Percentiles rank a stretch among this genome's conserved stretches.
phyloP scores from a whole-genome alignment of 1,140 invertebrate genomes.

The Zaprionus ornatus region DNA sequence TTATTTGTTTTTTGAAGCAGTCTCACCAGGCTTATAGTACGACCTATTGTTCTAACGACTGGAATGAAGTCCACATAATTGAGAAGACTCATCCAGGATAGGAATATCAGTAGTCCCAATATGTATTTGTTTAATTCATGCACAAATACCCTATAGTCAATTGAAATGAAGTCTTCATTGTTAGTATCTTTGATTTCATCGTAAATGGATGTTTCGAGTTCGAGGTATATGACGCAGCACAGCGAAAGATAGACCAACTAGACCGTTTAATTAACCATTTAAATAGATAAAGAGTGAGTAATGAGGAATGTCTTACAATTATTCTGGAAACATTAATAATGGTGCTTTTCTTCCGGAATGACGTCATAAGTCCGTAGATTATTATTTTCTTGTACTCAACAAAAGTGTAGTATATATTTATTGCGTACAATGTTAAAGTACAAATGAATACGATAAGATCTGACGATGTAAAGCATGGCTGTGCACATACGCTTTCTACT shows the following conservation, averaged over 20 bases:
- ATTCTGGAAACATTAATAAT: background rate
- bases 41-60: constrained; percentile 89
- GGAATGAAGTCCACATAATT: constrained; percentile 86
- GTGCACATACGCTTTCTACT: background rate
- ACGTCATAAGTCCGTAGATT: background rate
- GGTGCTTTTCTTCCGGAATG: background rate
- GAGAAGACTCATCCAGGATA: constrained; percentile 43
- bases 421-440: background rate
- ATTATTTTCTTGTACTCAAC: background rate
- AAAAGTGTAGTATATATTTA: constrained; percentile 25
- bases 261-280: background rate
- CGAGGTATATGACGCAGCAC: background rate
- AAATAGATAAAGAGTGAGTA: background rate
- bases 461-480: background rate
- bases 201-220: background rate
- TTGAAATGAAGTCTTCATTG: background rate
- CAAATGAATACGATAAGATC: background rate
- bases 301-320: constrained; percentile 1
- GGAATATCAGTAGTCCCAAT: constrained; percentile 36
- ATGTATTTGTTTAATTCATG: constrained; percentile 2
- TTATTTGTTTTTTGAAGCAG: too few relatives aligned
- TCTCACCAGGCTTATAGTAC: constrained; percentile 84
- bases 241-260: background rate
- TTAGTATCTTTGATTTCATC: background rate
- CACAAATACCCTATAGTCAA: background rate